Evolutionary conservation across 1,140 invertebrate species (phyloP).

Genomic region (Camponotus pennsylvanicus): DNA sequence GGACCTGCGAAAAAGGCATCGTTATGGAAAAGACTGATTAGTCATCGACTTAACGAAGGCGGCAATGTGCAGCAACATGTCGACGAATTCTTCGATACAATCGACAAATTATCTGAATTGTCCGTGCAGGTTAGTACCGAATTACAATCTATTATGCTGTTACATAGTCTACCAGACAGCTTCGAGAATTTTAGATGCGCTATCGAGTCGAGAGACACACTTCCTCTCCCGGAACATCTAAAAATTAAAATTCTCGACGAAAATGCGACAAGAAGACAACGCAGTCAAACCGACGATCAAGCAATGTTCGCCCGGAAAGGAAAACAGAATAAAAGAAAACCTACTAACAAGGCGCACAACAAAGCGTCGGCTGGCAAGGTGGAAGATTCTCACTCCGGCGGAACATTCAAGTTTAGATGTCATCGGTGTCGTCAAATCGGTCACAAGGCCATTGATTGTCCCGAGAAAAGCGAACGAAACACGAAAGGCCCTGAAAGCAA

Average conservation of each 20-base stretch:
- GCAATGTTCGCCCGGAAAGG: background rate
- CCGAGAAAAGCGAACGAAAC: background rate
- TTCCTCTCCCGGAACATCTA: background rate
- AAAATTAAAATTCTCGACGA: background rate
- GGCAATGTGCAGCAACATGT: background rate
- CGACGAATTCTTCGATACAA: background rate
- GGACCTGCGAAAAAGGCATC: too few relatives aligned
- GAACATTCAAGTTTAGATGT: background rate
- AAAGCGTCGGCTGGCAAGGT: background rate
- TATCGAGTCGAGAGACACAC: background rate
- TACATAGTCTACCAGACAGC: background rate
- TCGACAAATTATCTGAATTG: background rate
- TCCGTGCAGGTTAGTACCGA: background rate
- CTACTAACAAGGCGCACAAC: background rate
- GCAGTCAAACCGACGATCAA: background rate
- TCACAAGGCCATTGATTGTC: background rate
- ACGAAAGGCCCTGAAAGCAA: background rate
- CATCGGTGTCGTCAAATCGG: background rate
- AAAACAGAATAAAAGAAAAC: background rate
- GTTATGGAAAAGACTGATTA: background rate
- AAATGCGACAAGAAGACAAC: background rate
- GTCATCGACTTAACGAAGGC: background rate
- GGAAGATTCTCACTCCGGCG: background rate
- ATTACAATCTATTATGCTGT: background rate
- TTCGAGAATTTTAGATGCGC: slow-evolving; percentile 10